Evolutionary conservation across 2,113 vertebrate genomes (phyloP).

Genomic region (Pica pica): DNA sequence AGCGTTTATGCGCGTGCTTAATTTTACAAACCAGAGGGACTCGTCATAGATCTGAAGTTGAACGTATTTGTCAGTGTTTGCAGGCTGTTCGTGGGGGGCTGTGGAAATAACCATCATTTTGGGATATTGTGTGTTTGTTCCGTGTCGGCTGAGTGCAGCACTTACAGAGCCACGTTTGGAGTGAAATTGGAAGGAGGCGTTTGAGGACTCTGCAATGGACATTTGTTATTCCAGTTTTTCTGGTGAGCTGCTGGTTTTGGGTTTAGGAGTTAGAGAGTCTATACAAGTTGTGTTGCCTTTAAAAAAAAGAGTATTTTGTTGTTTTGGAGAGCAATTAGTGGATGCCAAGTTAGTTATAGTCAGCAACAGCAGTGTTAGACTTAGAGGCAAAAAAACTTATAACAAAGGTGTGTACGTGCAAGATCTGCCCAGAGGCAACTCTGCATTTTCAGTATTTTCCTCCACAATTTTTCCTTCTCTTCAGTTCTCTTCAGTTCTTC

Average conservation of each 20-base stretch:
- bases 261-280: background rate
- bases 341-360: background rate
- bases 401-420: background rate
- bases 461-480: background rate
- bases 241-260: background rate
- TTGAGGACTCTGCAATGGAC: background rate
- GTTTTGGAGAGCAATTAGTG: background rate
- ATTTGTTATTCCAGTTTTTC: background rate
- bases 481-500: background rate
- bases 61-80: background rate
- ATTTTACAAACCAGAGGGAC: constrained; percentile 43
- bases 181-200: background rate
- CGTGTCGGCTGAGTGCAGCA: background rate
- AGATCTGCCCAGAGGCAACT: background rate
- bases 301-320: background rate
- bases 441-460: background rate
- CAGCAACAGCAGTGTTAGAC: background rate
- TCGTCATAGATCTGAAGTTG: background rate
- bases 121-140: background rate
- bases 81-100: background rate
- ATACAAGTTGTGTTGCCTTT: background rate
- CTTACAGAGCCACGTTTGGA: background rate
- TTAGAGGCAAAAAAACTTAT: accelerated
- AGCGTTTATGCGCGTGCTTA: constrained; percentile 19
- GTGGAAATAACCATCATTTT: background rate